Percentiles rank a stretch among this genome's conserved stretches.
These are phyloP conservation scores for Sebastes fasciatus DNA, from an alignment of 2,113 vertebrate genomes.

Conservation along the genomic window DNA sequence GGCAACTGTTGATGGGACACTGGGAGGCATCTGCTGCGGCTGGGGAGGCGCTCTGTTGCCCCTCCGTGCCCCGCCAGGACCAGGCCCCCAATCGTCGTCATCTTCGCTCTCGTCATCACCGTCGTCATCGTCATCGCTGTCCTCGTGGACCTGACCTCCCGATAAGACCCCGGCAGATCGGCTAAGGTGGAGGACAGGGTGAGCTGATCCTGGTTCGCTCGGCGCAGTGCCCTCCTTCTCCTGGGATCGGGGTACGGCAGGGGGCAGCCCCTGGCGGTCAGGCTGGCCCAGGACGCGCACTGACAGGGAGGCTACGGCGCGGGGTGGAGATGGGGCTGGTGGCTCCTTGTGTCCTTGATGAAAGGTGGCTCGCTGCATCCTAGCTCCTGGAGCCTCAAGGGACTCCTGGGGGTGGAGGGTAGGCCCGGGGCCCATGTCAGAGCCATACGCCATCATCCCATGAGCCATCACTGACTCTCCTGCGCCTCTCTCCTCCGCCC, in stretches of 20 bases:
- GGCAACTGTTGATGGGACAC: conserved; percentile 46
- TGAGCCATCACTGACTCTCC: conserved; percentile 43
- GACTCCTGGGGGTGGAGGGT: conserved; percentile 56
- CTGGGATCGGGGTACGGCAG: conserved; percentile 69
- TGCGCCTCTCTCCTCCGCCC: conserved; percentile 59
- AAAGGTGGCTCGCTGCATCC: conserved; percentile 72
- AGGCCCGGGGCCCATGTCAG: conserved; percentile 49
- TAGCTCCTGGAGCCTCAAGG: conserved; percentile 75
- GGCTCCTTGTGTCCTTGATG: conserved; percentile 76
- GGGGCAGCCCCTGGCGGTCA: conserved; percentile 76
- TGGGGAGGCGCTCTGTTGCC: conserved; percentile 57
- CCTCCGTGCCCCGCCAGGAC: conserved; percentile 49
- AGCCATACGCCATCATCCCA: conserved; percentile 34
- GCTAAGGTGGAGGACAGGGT: conserved; percentile 76
- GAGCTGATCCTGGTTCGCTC: conserved; percentile 72
- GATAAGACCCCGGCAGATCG: conserved; percentile 68
- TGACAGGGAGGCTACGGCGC: conserved; percentile 85
- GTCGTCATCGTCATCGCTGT: conserved; percentile 78
- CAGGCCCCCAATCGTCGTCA: conserved; percentile 81
- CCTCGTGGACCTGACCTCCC: conserved; percentile 57
- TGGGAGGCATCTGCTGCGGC: conserved; percentile 63
- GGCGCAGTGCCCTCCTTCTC: conserved; percentile 79
- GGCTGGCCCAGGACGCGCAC: conserved; percentile 84
- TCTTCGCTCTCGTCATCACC: conserved; percentile 78
- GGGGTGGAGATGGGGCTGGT: conserved; percentile 80